Evolutionary conservation across 2,797 vertebrate species (phyloP), one percentile per base, ranked within the genome.

Genomic region (Lycodopsis pacificus): DNA sequence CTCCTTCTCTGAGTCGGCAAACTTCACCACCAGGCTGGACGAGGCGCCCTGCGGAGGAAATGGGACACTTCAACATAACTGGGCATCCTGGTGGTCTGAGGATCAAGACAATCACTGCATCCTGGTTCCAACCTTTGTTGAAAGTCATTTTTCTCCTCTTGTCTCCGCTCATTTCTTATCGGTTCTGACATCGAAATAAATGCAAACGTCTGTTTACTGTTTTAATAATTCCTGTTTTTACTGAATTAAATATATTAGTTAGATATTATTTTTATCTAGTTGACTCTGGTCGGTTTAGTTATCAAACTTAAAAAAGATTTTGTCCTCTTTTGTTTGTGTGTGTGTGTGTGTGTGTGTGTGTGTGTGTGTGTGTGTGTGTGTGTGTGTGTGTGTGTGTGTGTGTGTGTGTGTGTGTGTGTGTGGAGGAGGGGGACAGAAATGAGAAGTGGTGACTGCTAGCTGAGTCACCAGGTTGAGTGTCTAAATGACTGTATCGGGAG

Each of bases 1-100:
- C 88, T 96, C 95, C 90, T 96, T 96, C 93, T 96, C 95, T 13
- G 97, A 97, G 93, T 96, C 95, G 7, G 95, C 95, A 79, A 96
- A 96, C 92, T 96, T 96, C 65, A 96, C 95, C 87, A 96, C 95
- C 89, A 96, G 94, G 88, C 95, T 96, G 80, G 95, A 96, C 1
- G 97, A 98, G 74, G 97, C 97, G 0, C 97, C 97, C 97, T 99
- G 86, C 0, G 1, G 80, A 76, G 79, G 46, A 54, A 69, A 83
- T 0, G 15, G 38, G 25, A 73, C 40, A 65, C 12, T 54, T 83
- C 71, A 70, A 34, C 9, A 4, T 14, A 40, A 25, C 17, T 34
- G 58, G 3, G n/a, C 49, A 49, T 25, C 51, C 4, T 19, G 62
- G 42, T 32, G 42, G 42, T 30, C 0, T 20, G 2, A 4, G 59